These are phyloP conservation scores for Machimus rusticus DNA, from an alignment of 2,888 invertebrate genomes.

Conservation along the genomic window DNA sequence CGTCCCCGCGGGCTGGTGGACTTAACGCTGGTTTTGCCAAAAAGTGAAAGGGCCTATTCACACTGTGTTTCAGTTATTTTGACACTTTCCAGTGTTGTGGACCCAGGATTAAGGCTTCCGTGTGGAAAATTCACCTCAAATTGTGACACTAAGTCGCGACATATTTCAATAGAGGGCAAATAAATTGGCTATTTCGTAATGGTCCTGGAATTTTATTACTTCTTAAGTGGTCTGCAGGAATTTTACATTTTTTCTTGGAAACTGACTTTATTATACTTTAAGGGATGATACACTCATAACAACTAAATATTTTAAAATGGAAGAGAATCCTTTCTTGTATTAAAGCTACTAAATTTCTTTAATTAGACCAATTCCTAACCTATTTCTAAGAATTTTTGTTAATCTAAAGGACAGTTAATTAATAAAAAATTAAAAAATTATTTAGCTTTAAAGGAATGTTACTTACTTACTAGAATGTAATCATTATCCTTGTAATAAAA, in stretches of 20 bases:
- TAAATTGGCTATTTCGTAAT: not conserved
- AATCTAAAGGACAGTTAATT: no score
- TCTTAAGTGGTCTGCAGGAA: not conserved
- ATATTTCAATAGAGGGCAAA: not conserved
- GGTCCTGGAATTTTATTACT: not conserved
- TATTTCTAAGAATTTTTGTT: no score
- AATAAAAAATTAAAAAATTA: no score
- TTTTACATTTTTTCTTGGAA: not conserved
- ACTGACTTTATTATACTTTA: not conserved
- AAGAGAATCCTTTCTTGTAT: no score
- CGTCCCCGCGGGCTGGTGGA: not conserved
- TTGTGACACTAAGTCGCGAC: conserved; percentile 11
- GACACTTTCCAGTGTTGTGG: conserved; percentile 23
- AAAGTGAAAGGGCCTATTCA: conserved; percentile 35
- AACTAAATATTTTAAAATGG: no score
- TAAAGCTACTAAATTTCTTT: no score
- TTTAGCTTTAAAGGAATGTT: no score
- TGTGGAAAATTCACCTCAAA: not conserved
- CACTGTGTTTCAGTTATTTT: conserved; percentile 7
- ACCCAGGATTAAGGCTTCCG: conserved; percentile 15
- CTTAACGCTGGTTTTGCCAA: not conserved
- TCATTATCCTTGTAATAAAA: no score
- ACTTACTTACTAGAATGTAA: no score
- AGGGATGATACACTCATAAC: not conserved
- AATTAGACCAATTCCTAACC: no score